Percentiles rank a stretch among this genome's conserved stretches.
Conservation (phyloP, 2,888 invertebrate genomes). For the Protophormia terraenovae region DNA sequence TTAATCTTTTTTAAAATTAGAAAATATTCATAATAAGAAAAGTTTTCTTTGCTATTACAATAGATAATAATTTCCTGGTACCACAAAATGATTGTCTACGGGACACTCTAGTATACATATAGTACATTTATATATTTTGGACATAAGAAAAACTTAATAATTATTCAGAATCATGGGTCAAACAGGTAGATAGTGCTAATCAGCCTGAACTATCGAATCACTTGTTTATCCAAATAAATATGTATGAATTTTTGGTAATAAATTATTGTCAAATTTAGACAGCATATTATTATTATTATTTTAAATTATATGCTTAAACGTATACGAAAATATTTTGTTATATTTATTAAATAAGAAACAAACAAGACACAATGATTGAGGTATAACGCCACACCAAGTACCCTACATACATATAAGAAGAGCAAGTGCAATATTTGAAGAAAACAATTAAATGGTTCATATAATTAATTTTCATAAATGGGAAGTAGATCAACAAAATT, state of each 20-base stretch:
- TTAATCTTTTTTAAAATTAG: no score
- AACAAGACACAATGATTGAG: background rate
- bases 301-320: background rate
- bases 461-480: no score
- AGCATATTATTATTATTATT: background rate
- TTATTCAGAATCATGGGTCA: background rate
- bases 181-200: background rate
- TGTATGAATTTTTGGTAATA: background rate
- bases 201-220: background rate
- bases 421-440: background rate
- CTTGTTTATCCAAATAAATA: background rate
- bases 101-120: no score
- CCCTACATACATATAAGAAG: background rate
- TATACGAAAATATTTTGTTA: background rate
- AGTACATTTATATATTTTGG: no score
- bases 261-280: background rate
- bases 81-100: no score
- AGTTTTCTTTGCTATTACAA: no score
- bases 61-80: no score
- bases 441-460: no score
- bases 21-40: no score
- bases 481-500: no score
- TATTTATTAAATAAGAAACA: background rate
- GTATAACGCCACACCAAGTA: background rate
- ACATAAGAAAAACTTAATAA: no score